Base-by-base conservation (phyloP, 1,140 invertebrate species). In the Plutomurus gul region DNA sequence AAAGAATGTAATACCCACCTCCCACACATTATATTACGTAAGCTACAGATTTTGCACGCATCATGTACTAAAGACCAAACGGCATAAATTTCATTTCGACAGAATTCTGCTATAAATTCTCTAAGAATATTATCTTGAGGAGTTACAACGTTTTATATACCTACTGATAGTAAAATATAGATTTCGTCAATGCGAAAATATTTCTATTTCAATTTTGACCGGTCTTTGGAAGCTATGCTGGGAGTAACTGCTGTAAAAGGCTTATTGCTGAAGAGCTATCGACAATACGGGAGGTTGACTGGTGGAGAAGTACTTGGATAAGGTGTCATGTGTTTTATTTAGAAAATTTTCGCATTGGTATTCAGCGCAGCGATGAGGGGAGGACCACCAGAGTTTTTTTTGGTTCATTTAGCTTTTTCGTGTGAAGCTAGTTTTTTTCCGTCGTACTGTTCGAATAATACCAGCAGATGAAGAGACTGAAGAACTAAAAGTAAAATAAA, bases 271-370 rank as follows among this genome's bases (percentile, higher is more conserved):
- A 40, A 40, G 36, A 40, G 70, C 18, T 25, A 20, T 20, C 3
- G 22, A 37, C 37, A 5, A 22, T 36, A 27, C 39, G 20, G 37
- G 18, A 33, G 36, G 27, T n/a, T 36, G 56, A 33, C 22, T 65
- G 56, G 43, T 72, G 37, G 22, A 37, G 36, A 72, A 46, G 70
- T 36, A 36, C 27, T 46, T 22, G 49, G 49, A 72, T 77, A 39
- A 77, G 60, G 39, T 49, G 60, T 65, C 65, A 43, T 77, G 39
- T 77, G 72, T 77, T 77, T 77, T 77, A 77, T 71, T 77, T 71
- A 71, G 40, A 77, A 71, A 77, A 77, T 70, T 46, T 71, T 47
- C 49, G 51, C 77, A 78, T 78, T 78, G 40, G 77, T 78, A 78
- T 78, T 78, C 77, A 73, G 70, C 16, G 33, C 73, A 20, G 25